Percentiles rank a stretch among this genome's conserved stretches.
These are phyloP conservation scores for Caenorhabditis parvicauda DNA, from an alignment of 2,888 invertebrate genomes.

Conservation along the genomic window DNA sequence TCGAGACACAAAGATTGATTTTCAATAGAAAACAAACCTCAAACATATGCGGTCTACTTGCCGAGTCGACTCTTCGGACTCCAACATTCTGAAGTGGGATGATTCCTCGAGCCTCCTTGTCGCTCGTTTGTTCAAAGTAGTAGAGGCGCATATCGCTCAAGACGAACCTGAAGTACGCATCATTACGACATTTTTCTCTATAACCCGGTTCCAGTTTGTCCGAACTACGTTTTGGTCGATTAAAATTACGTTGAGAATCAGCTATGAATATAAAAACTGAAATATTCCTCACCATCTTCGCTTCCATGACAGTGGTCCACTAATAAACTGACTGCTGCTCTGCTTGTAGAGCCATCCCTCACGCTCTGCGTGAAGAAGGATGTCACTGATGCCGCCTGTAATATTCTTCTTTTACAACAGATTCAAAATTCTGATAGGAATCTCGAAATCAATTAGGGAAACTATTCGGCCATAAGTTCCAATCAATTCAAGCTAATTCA, in stretches of 20 bases:
- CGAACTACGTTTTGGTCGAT: too few species aligned
- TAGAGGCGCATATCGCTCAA: constrained; percentile 42
- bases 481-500: not conserved
- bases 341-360: constrained; percentile 51
- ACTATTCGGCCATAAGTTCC: too few species aligned
- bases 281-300: constrained; percentile 37
- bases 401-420: not conserved
- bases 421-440: not conserved
- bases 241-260: not conserved
- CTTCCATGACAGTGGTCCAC: constrained; percentile 47
- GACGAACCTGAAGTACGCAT: constrained; percentile 45
- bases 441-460: not conserved
- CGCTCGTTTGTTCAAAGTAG: constrained; percentile 42
- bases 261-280: not conserved
- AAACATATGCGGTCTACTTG: constrained; percentile 39
- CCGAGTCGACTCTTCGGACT: constrained; percentile 33
- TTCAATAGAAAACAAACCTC: constrained; percentile 21
- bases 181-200: not conserved
- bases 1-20: not conserved
- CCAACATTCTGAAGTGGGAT: constrained; percentile 47
- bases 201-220: too few species aligned
- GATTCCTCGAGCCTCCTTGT: constrained; percentile 43
- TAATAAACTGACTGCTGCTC: constrained; percentile 38
- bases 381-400: constrained; percentile 18
- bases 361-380: constrained; percentile 25